Base-by-base conservation (phyloP, 2,888 invertebrate genomes). In the Platycnemis pennipes region DNA sequence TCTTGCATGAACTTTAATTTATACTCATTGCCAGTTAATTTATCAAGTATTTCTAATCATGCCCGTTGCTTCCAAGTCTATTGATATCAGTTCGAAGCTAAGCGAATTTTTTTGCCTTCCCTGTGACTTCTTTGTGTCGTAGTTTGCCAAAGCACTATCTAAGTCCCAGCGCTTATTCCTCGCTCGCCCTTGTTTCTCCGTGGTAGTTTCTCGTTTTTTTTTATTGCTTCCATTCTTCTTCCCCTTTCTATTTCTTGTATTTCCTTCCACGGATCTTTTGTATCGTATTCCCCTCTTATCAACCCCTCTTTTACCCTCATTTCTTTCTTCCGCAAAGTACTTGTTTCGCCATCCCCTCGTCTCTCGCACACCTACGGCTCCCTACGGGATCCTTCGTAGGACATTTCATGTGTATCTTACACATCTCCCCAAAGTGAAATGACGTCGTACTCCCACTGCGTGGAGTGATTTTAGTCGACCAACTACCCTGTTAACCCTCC, bases 391-490 rank as follows among this genome's bases (percentile, higher is more conserved):
- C 26, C 63, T 63, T 63, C 31, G 26, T 53, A 89, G 89, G 53
- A 37, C 89, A 89, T 89, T 56, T 56, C 89, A 31, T 88, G 37
- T 49, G 53, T 56, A 46, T 45, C 31, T 88, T 88, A 49, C 22
- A 31, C 88, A 31, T 53, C 53, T 11, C 56, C 37, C 89, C 63
- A 63, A 56, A 89, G 53, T 89, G 89, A 89, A 89, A 89, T 56
- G 56, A 89, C 89, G 49, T 22, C 89, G 89, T 89, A 89, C 42
- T 89, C 89, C 89, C 53, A 56, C 56, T 56, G 89, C 37, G 86
- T 46, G 42, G 89, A 89, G 89, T 89, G 49, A 89, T 89, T 89
- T 42, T 89, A 89, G 89, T 56, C 56, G 37, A 56, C 53, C 53
- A 53, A 88, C 46, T 49, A 56, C 53, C 56, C 53, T 56, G 5